Percentiles rank a stretch among this genome's conserved stretches.
These are phyloP conservation scores for Magallana angulata DNA, from an alignment of 1,140 invertebrate species.

Conservation along the genomic window DNA sequence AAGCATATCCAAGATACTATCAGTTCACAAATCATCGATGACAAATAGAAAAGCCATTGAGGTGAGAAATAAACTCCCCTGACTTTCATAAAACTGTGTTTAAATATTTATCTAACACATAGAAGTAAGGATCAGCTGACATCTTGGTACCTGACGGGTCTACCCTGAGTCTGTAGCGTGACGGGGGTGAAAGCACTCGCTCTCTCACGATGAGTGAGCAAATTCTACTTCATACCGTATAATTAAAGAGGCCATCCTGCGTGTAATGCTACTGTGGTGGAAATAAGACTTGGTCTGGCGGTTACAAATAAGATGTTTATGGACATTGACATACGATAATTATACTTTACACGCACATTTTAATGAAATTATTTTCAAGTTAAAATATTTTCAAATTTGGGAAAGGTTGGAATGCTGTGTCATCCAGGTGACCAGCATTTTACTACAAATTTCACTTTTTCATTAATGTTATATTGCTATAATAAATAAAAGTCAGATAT, in stretches of 20 bases:
- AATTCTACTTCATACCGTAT: neutral
- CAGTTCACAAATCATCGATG: neutral
- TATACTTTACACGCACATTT: neutral
- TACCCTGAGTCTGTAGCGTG: neutral
- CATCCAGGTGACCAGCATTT: too few relatives aligned
- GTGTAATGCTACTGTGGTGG: neutral
- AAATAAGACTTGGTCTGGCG: neutral
- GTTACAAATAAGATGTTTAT: conserved; percentile 28
- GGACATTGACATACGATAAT: neutral
- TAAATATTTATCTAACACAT: neutral
- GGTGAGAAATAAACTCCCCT: neutral
- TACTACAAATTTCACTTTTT: too few relatives aligned
- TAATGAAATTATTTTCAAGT: neutral
- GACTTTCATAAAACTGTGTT: conserved; percentile 22
- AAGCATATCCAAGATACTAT: conserved; percentile 3
- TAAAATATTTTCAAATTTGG: neutral
- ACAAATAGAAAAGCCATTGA: conserved; percentile 19
- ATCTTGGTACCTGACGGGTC: neutral
- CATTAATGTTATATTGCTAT: too few relatives aligned
- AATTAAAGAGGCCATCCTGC: neutral
- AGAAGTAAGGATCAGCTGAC: neutral
- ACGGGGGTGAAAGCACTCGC: neutral
- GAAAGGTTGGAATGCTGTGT: too few relatives aligned
- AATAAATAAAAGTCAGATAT: too few relatives aligned
- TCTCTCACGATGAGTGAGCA: neutral